Conservation (phyloP, 2,888 invertebrate species). For the Polia nebulosa region DNA sequence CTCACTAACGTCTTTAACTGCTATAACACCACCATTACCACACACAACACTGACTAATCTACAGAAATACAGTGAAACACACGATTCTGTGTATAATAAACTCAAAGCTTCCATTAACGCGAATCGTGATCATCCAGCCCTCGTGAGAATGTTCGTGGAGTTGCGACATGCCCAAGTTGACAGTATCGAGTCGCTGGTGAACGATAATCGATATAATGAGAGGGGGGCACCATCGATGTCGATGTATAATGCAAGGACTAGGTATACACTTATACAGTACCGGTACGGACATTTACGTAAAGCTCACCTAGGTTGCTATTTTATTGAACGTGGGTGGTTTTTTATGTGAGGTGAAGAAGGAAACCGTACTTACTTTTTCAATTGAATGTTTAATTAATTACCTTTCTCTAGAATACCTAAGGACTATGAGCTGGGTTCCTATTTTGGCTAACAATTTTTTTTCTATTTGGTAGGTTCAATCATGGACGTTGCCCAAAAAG, state of each 20-base stretch:
- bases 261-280: conserved; percentile 7
- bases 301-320: conserved; percentile 14
- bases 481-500: no score
- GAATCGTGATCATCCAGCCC: conserved; percentile 49
- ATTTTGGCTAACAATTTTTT: no score
- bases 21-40: conserved; percentile 19
- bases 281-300: conserved; percentile 11
- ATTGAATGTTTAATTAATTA: neutral
- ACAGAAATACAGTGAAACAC: conserved; percentile 17
- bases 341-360: no score
- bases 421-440: no score
- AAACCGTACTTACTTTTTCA: neutral
- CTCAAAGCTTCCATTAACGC: conserved; percentile 37
- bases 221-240: conserved; percentile 65
- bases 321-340: conserved; percentile 14
- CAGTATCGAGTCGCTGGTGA: conserved; percentile 59
- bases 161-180: conserved; percentile 54
- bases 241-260: conserved; percentile 65
- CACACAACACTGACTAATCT: conserved; percentile 32
- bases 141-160: conserved; percentile 51
- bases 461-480: no score
- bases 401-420: no score
- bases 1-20: neutral
- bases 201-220: conserved; percentile 68
- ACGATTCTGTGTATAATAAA: conserved; percentile 40